phyloP scores from a whole-genome alignment of 64 coral and sea anemone species.

The Pocillopora damicornis region DNA sequence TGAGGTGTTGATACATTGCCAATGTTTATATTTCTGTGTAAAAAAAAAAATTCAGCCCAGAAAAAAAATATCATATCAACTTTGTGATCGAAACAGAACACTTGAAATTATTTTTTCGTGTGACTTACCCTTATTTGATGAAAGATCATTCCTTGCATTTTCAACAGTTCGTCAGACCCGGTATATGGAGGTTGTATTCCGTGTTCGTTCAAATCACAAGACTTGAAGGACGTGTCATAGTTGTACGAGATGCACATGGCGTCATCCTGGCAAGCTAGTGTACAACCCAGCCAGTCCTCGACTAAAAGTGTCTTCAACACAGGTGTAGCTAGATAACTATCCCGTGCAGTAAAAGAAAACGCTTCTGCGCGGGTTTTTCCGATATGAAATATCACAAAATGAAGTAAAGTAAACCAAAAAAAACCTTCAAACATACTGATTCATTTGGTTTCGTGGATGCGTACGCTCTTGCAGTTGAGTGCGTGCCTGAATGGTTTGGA shows the following conservation, averaged over 20 bases:
- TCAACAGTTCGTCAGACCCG: background rate
- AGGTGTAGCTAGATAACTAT: constrained; percentile 40
- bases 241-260: constrained; percentile 49
- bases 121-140: constrained; percentile 66
- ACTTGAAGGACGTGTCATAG: constrained; percentile 8
- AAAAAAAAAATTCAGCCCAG: too few relatives aligned
- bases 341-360: constrained; percentile 29
- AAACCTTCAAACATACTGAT: background rate
- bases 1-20: too few relatives aligned
- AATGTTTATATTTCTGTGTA: too few relatives aligned
- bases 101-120: background rate
- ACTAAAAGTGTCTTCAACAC: constrained; percentile 2
- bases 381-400: background rate
- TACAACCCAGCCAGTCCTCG: constrained; percentile 59
- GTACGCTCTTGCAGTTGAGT: background rate
- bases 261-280: constrained; percentile 14
- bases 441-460: background rate
- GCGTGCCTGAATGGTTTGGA: background rate
- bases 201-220: constrained; percentile 57
- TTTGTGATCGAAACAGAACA: too few relatives aligned
- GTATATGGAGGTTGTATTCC: background rate
- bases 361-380: background rate
- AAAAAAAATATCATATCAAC: too few relatives aligned
- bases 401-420: background rate
- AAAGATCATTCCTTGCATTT: constrained; percentile 30